Evolutionary conservation across 2,113 vertebrate genomes (phyloP), one percentile per base, ranked within the genome.

Genomic region (Xiphophorus couchianus): DNA sequence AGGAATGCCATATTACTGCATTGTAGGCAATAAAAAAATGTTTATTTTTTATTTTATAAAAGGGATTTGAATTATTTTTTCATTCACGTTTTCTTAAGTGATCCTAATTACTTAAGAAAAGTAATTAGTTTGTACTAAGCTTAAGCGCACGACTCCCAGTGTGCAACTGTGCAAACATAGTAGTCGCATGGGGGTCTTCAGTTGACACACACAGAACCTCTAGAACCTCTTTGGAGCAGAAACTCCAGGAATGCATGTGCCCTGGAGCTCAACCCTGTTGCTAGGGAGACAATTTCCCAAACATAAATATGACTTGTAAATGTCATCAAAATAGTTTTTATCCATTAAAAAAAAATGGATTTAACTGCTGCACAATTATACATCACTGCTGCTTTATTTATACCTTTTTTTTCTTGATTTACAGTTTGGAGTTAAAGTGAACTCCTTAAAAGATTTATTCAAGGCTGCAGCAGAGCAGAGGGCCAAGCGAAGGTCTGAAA

Each of bases 231-330:
- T 87, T 89, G 92, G 92, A 94, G 94, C 93, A 90, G 90, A 90
- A 90, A 94, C 91, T 93, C 88, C 84, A 92, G 92, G 89, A 92
- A 94, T 87, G 87, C 93, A 93, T 91, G 88, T 95, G 93, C 93
- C 92, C 76, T 83, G 78, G 82, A 82, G 77, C 93, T 94, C 92
- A 92, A 88, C 86, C 94, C 70, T 87, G 92, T 95, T 95, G 92
- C 94, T 74, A 66, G 80, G 87, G 84, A 84, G 81, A 88, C 77
- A 78, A 91, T 91, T 88, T 89, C 67, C 84, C 76, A 27, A 66
- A 90, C 86, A 90, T 86, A 88, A 89, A 90, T 89, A 80, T 86
- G 86, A 75, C 84, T 90, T 88, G 86, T 88, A 85, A 82, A 85
- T 85, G 78, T 84, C 90, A 87, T 74, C 71, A 37, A 61, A 25